Evolutionary conservation across 1,140 invertebrate genomes (phyloP).

Genomic region (Odontomachus brunneus): DNA sequence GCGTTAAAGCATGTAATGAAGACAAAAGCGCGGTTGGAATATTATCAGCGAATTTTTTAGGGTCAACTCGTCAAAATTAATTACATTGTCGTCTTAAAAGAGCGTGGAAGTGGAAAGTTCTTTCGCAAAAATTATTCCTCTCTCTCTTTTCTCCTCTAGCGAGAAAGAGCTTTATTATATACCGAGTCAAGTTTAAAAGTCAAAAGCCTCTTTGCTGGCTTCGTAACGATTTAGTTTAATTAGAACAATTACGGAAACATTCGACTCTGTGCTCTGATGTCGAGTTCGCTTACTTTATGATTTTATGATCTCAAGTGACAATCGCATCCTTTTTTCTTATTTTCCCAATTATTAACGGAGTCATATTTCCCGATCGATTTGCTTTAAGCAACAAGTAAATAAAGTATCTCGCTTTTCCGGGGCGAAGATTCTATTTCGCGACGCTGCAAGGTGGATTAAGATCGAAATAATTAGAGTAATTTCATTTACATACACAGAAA

Average conservation of each 20-base stretch:
- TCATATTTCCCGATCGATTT: conserved; percentile 11
- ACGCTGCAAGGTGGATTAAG: not conserved
- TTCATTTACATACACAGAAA: not conserved
- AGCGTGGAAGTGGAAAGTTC: conserved; percentile 40
- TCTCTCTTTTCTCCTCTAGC: not conserved
- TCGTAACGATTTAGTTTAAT: conserved; percentile 57
- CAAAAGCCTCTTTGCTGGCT: conserved; percentile 40
- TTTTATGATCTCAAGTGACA: conserved; percentile 33
- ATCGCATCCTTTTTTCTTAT: conserved; percentile 30
- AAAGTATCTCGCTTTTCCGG: not conserved
- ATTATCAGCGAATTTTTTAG: conserved; percentile 44
- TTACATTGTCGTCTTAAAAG: conserved; percentile 45
- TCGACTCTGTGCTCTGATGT: conserved; percentile 12
- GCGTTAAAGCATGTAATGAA: conserved; percentile 47
- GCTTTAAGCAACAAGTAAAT: conserved; percentile 3
- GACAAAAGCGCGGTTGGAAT: conserved; percentile 27
- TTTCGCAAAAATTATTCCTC: conserved; percentile 37
- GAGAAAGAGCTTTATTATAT: conserved; percentile 49
- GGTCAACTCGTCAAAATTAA: conserved; percentile 53
- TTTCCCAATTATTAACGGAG: conserved; percentile 30
- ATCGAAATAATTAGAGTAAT: not conserved
- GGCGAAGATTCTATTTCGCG: not conserved
- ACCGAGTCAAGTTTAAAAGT: conserved; percentile 39
- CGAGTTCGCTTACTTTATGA: conserved; percentile 23
- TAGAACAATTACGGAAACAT: conserved; percentile 43